Evolutionary conservation across 2,797 vertebrate genomes (phyloP), one percentile per base, ranked within the genome.

Genomic region (Naso thynnoides): DNA sequence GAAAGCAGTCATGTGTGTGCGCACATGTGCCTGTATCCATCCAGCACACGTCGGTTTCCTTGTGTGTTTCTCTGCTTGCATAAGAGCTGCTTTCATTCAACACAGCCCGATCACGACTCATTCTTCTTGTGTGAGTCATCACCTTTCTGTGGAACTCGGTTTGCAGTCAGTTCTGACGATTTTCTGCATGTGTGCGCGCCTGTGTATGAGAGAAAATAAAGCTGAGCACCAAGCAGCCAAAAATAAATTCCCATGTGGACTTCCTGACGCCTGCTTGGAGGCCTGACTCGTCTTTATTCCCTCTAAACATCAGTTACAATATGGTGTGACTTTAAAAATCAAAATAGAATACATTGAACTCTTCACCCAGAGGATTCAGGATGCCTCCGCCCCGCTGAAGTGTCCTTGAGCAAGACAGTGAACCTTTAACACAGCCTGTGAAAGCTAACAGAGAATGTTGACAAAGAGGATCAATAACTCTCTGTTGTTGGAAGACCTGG

Each of bases 71-170:
- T 69, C 6, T 36, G 68, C 71, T 86, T 89, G 72, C 76, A 55
- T 83, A 87, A 89, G 74, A 79, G 78, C 79, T 44, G 70, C 78
- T 84, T 84, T 81, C 73, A 87, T 87, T 88, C 81, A 89, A 23
- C 74, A 3, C 41, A 41, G 65, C 60, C 53, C 6, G 72, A 74
- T 89, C 90, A 88, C 81, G 84, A 88, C 86, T 88, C 89, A 71
- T 88, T 88, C 81, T 71, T 77, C 74, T 55, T 0, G 14, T 55
- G 79, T 90, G 87, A 89, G 81, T 90, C 90, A 91, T 79, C 88
- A 47, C 53, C 76, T 67, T 73, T 82, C 67, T 75, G 44, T 47
- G 23, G 39, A 79, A 49, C 63, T 80, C 8, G 6, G n/a, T 58
- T 65, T 48, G 56, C 75, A 68, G 70, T 77, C 72, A 48, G 9